Conservation (phyloP, 2,888 invertebrate species). For the Mesochorus sp. region DNA sequence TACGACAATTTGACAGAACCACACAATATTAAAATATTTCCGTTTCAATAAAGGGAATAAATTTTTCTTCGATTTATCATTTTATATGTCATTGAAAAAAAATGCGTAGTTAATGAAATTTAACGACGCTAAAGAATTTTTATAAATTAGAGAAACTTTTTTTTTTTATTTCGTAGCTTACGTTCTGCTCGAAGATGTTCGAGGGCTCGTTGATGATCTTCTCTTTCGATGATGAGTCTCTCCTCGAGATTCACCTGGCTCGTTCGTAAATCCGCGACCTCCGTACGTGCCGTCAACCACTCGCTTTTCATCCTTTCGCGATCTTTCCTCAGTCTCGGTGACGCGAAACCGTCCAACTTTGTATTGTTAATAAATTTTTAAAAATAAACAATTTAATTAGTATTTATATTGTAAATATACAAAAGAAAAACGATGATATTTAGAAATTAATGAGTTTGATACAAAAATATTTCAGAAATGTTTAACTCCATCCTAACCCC, state of each 20-base stretch:
- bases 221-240: slow-evolving; percentile 79
- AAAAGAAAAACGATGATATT: neutral
- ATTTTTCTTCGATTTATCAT: too few relatives aligned
- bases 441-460: too few relatives aligned
- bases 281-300: slow-evolving; percentile 81
- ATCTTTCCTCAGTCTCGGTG: slow-evolving; percentile 83
- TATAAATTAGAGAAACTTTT: neutral
- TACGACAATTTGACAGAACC: neutral
- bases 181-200: slow-evolving; percentile 74
- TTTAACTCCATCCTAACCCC: too few relatives aligned
- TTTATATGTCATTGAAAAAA: too few relatives aligned
- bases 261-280: slow-evolving; percentile 82
- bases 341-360: slow-evolving; percentile 86
- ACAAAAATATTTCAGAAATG: too few relatives aligned
- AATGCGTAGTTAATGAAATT: too few relatives aligned
- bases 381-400: slow-evolving; percentile 21
- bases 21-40: neutral
- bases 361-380: slow-evolving; percentile 55
- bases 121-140: too few relatives aligned
- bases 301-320: slow-evolving; percentile 82
- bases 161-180: slow-evolving; percentile 66
- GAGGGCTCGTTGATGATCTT: slow-evolving; percentile 76
- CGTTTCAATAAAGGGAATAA: neutral
- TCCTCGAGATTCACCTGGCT: slow-evolving; percentile 80
- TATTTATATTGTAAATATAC: neutral